These are phyloP conservation scores for Chamaetylas fuelleborni DNA, from an alignment of 2,113 vertebrate species.

Conservation along the genomic window DNA sequence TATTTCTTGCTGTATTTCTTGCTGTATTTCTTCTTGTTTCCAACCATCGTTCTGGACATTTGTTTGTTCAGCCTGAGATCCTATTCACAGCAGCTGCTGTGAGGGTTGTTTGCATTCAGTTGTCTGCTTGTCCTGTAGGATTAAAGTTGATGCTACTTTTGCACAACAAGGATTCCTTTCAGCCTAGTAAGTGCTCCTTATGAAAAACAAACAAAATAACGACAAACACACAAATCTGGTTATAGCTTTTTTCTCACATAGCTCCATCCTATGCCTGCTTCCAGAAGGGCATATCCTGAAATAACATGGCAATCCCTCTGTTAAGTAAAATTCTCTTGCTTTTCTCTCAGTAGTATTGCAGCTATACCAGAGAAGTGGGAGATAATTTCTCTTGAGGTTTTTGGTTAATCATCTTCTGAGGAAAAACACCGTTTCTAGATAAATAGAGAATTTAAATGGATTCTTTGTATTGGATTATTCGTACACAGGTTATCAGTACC, in stretches of 20 bases:
- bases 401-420: background rate
- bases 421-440: background rate
- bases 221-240: background rate
- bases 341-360: background rate
- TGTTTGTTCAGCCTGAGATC: constrained; percentile 15
- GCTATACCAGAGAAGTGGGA: background rate
- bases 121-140: constrained; percentile 38
- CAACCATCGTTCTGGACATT: constrained; percentile 22
- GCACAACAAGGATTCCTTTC: background rate
- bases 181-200: background rate
- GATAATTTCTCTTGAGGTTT: background rate
- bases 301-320: background rate
- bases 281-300: background rate
- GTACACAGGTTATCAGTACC: background rate
- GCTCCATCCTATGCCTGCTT: background rate
- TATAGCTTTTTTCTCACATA: background rate
- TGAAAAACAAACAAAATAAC: background rate
- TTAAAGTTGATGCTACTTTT: constrained; percentile 5
- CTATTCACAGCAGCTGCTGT: constrained; percentile 50
- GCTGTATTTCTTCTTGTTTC: constrained; percentile 14
- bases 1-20: background rate
- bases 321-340: background rate
- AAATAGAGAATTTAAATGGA: background rate
- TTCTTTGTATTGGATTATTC: background rate
- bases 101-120: constrained; percentile 32